A percentile compares a stretch with the other conserved stretches of the same genome.
Evolutionary conservation across 2,888 invertebrate species (phyloP).

Genomic region (Phanerotoma sp.): DNA sequence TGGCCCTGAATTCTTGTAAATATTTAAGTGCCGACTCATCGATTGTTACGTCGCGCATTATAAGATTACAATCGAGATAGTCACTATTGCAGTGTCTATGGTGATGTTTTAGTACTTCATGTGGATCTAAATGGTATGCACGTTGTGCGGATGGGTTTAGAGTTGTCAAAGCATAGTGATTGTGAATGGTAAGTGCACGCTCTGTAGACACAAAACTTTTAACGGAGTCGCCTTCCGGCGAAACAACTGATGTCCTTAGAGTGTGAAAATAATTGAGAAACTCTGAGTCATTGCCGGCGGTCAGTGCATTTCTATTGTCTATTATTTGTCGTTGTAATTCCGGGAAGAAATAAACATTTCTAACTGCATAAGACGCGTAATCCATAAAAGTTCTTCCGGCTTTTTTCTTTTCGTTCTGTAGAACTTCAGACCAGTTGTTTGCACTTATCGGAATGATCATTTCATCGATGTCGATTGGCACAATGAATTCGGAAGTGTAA

Average conservation of each 20-base stretch:
- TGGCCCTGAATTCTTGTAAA: conserved; percentile 41
- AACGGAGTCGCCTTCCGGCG: conserved; percentile 67
- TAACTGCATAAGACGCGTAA: conserved; percentile 65
- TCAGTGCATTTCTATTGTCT: conserved; percentile 25
- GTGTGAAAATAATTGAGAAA: conserved; percentile 60
- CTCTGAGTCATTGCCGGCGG: conserved; percentile 40
- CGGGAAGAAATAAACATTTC: conserved; percentile 72
- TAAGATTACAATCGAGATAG: conserved; percentile 47
- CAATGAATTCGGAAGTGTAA: conserved; percentile 64
- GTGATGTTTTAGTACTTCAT: conserved; percentile 68
- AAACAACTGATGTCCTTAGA: conserved; percentile 63
- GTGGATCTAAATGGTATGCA: conserved; percentile 63
- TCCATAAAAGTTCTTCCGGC: conserved; percentile 56
- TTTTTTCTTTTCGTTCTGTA: conserved; percentile 57
- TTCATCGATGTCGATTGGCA: conserved; percentile 76
- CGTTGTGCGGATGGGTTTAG: conserved; percentile 61
- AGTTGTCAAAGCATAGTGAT: conserved; percentile 71
- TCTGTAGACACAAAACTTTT: conserved; percentile 72
- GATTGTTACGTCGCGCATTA: conserved; percentile 45
- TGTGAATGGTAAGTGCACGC: conserved; percentile 70
- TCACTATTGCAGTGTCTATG: conserved; percentile 60
- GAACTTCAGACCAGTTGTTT: conserved; percentile 63
- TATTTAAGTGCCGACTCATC: conserved; percentile 47
- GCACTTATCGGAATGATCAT: conserved; percentile 68
- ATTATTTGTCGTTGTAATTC: conserved; percentile 44